Conservation (phyloP, 2,888 invertebrate genomes). For the Bombylius major region DNA sequence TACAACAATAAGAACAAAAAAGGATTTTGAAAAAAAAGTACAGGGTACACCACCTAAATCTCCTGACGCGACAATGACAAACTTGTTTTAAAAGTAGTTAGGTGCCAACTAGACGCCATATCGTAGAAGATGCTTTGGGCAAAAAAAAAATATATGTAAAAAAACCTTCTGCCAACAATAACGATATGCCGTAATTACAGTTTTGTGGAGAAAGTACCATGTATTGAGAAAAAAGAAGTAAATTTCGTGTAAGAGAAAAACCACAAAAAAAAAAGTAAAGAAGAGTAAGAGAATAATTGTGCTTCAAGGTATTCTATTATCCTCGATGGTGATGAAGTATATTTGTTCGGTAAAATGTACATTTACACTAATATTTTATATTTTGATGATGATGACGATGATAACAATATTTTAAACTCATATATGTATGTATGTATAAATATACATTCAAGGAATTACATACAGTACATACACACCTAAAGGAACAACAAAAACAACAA, state of each 20-base stretch:
- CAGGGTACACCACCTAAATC: no score
- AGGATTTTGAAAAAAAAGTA: no score
- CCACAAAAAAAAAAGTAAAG: neutral
- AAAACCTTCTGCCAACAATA: neutral
- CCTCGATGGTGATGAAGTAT: no score
- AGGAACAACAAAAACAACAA: neutral
- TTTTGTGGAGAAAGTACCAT: neutral
- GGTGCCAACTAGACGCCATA: neutral
- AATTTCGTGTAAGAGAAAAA: no score
- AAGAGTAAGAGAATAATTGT: neutral
- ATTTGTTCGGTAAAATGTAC: no score
- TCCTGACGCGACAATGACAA: no score
- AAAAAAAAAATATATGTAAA: no score
- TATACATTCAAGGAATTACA: neutral
- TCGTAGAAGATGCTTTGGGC: neutral
- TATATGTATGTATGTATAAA: neutral
- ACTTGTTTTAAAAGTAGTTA: neutral
- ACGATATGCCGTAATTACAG: neutral
- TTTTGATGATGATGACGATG: no score
- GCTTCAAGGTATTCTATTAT: neutral
- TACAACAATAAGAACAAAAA: no score
- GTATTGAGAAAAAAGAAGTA: no score
- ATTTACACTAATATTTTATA: no score
- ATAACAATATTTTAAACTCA: no score
- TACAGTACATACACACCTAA: neutral